A percentile compares a stretch with the other conserved stretches of the same genome.
phyloP scores from a whole-genome alignment of 1,140 invertebrate species.

The Drosophila prosaltans region DNA sequence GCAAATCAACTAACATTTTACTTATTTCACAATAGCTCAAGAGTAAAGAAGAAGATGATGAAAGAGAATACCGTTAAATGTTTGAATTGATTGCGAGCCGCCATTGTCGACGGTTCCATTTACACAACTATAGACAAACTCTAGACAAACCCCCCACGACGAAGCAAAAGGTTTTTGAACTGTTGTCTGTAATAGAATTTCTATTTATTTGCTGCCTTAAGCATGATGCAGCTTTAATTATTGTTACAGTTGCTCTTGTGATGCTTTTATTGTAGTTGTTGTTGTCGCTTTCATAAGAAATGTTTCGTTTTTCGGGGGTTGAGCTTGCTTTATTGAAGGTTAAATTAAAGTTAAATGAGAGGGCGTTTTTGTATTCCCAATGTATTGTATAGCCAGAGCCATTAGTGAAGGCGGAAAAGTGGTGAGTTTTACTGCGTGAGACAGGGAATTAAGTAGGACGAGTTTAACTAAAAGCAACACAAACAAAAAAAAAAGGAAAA shows the following conservation, averaged over 20 bases:
- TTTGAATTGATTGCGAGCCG: constrained; percentile 7
- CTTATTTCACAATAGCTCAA: constrained; percentile 14
- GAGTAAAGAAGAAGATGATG: background rate
- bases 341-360: constrained; percentile 65
- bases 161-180: constrained; percentile 44
- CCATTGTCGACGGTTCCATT: constrained; percentile 2
- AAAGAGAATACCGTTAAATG: background rate
- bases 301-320: constrained; percentile 8
- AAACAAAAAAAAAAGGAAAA: background rate
- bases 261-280: background rate
- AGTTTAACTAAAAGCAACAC: background rate
- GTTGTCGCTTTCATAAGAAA: background rate
- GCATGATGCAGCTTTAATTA: constrained; percentile 68
- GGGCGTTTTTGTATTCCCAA: constrained; percentile 6
- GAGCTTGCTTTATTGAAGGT: constrained; percentile 55
- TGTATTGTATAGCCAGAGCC: background rate
- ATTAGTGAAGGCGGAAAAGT: constrained; percentile 9
- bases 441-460: background rate
- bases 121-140: constrained; percentile 14
- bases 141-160: constrained; percentile 14
- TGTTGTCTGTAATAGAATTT: constrained; percentile 52
- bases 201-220: constrained; percentile 27
- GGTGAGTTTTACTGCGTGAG: background rate
- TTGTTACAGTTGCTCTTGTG: constrained; percentile 43
- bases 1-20: constrained; percentile 42